Evolutionary conservation across 2,113 vertebrate genomes (phyloP).

Genomic region (Glaucomys volans): DNA sequence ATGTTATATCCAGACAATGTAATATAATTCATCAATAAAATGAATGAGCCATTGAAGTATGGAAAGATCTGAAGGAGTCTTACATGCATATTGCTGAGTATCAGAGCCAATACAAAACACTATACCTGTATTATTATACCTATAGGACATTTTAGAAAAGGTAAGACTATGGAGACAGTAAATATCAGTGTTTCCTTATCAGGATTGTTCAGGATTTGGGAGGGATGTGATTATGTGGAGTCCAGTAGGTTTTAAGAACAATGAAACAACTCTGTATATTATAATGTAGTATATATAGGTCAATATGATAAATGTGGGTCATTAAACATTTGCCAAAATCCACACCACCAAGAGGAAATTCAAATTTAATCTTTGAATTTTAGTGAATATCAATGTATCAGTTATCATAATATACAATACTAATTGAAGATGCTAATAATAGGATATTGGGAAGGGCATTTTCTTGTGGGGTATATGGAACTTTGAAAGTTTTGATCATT

Average conservation of each 20-base stretch:
- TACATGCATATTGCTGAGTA: not conserved
- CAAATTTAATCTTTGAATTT: not conserved
- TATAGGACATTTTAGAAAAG: not conserved
- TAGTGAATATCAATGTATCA: not conserved
- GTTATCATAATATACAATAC: not conserved
- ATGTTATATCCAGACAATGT: not conserved
- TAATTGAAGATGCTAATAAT: not conserved
- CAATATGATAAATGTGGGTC: not conserved
- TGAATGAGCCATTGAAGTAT: not conserved
- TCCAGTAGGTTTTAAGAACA: not conserved
- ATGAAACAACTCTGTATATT: not conserved
- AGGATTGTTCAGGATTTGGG: too few species aligned
- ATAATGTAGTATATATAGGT: not conserved
- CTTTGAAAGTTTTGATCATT: not conserved
- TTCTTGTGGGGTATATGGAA: not conserved
- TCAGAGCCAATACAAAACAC: not conserved
- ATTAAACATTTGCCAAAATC: not conserved
- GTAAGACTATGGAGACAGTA: too few species aligned
- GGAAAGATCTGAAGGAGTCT: not conserved
- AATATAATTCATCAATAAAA: not conserved
- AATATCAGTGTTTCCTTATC: not conserved
- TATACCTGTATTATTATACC: not conserved
- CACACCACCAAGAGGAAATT: not conserved
- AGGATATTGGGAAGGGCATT: not conserved
- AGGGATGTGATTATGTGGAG: rapidly evolving